phyloP scores from a whole-genome alignment of 2,888 invertebrate genomes.

The Drosophila prolongata region DNA sequence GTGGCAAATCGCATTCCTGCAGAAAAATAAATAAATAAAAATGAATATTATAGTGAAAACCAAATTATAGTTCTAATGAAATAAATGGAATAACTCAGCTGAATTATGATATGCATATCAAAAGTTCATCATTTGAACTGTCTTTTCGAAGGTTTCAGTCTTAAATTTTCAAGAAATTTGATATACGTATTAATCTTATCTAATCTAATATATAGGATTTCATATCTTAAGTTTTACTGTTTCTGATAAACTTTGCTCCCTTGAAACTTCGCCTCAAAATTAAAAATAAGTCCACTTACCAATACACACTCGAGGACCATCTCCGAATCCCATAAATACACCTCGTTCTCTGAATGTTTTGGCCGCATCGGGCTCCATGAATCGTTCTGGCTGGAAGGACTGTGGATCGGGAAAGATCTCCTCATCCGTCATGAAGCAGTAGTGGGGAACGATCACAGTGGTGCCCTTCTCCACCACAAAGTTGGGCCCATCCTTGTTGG shows the following conservation, averaged over 20 bases:
- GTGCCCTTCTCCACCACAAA: slow-evolving; percentile 65
- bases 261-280: not conserved
- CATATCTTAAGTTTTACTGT: too few relatives aligned
- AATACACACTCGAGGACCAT: slow-evolving; percentile 82
- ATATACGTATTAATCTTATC: too few relatives aligned
- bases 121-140: too few relatives aligned
- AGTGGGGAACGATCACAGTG: slow-evolving; percentile 70
- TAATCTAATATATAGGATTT: too few relatives aligned
- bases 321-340: slow-evolving; percentile 78
- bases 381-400: slow-evolving; percentile 81
- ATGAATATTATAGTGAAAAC: too few relatives aligned
- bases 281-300: slow-evolving; percentile 54
- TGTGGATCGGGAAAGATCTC: slow-evolving; percentile 72
- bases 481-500: slow-evolving; percentile 69
- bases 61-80: too few relatives aligned
- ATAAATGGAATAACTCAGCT: too few relatives aligned
- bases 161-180: too few relatives aligned
- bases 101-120: too few relatives aligned
- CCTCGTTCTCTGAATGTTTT: slow-evolving; percentile 79
- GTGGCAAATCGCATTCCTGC: slow-evolving; percentile 83
- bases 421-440: slow-evolving; percentile 72
- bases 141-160: too few relatives aligned
- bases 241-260: too few relatives aligned
- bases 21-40: not conserved
- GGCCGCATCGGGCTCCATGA: slow-evolving; percentile 73